Evolutionary conservation across 2,797 vertebrate species (phyloP).

Genomic region (Amniataba percoides): DNA sequence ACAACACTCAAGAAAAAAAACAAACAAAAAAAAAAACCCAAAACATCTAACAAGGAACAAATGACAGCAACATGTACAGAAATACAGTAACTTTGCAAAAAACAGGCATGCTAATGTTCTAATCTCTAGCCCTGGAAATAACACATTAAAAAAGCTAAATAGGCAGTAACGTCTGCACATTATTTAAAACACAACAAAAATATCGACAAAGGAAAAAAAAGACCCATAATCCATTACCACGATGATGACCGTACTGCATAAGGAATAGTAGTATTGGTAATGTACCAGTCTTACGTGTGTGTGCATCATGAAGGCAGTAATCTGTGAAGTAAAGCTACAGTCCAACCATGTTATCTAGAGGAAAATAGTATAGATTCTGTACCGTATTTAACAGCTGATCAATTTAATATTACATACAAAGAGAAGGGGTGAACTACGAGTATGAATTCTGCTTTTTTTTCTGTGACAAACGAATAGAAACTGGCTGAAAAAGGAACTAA

Average conservation of each 20-base stretch:
- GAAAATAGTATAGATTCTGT: slow-evolving; percentile 52
- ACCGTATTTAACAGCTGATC: slow-evolving; percentile 37
- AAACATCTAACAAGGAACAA: slow-evolving; percentile 48
- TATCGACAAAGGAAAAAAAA: slow-evolving; percentile 70
- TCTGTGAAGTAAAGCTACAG: slow-evolving; percentile 80
- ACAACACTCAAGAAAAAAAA: slow-evolving; percentile 53
- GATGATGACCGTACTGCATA: slow-evolving; percentile 77
- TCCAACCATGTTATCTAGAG: slow-evolving; percentile 71
- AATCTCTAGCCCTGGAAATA: slow-evolving; percentile 75
- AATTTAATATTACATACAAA: slow-evolving; percentile 51
- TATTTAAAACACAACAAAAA: slow-evolving; percentile 87
- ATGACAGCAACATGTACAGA: slow-evolving; percentile 74
- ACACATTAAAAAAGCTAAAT: slow-evolving; percentile 81
- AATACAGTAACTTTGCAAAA: slow-evolving; percentile 84
- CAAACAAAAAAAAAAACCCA: background rate
- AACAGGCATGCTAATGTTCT: slow-evolving; percentile 88
- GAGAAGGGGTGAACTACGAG: slow-evolving; percentile 57
- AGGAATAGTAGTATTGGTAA: slow-evolving; percentile 61
- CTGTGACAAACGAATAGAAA: slow-evolving; percentile 44
- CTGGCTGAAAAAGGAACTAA: slow-evolving; percentile 60
- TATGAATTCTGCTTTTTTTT: slow-evolving; percentile 38
- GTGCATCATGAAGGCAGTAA: slow-evolving; percentile 72
- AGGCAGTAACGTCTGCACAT: slow-evolving; percentile 89
- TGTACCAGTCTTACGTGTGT: slow-evolving; percentile 54
- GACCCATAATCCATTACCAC: slow-evolving; percentile 79